These are phyloP conservation scores for Centroberyx gerrardi DNA, from an alignment of 2,797 vertebrate species.

Conservation along the genomic window DNA sequence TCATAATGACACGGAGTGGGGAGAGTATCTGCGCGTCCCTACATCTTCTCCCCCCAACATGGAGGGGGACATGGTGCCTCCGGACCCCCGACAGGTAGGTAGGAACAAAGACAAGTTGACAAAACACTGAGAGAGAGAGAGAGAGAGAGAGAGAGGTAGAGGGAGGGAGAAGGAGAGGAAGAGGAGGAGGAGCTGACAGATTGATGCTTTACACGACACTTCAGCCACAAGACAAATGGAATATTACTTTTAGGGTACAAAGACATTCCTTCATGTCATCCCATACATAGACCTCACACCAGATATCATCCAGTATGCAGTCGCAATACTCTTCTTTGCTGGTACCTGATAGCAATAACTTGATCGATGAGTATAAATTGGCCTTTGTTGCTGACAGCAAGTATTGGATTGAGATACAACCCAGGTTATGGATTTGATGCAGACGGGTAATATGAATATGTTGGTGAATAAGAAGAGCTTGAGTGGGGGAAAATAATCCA, in stretches of 20 bases:
- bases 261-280: neutral
- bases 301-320: neutral
- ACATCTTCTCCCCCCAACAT: constrained; percentile 42
- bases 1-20: constrained; percentile 75
- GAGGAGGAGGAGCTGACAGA: constrained; percentile 6
- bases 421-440: no score
- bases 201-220: constrained; percentile 4
- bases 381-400: neutral
- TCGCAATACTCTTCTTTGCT: neutral
- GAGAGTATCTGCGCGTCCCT: constrained; percentile 55
- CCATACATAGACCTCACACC: neutral
- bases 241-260: constrained; percentile 12
- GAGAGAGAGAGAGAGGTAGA: constrained; percentile 9
- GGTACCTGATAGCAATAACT: neutral
- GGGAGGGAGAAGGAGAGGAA: neutral
- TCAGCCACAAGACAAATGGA: neutral
- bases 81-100: constrained; percentile 46
- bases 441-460: no score
- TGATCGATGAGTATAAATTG: no score
- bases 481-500: neutral
- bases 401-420: neutral
- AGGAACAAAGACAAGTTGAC: constrained; percentile 36
- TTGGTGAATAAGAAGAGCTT: neutral
- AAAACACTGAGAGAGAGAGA: constrained; percentile 6
- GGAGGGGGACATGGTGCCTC: constrained; percentile 30